A percentile compares a stretch with the other conserved stretches of the same genome.
These are phyloP conservation scores for Stomatorhinus walkeri DNA, from an alignment of 2,797 vertebrate genomes.

Conservation along the genomic window DNA sequence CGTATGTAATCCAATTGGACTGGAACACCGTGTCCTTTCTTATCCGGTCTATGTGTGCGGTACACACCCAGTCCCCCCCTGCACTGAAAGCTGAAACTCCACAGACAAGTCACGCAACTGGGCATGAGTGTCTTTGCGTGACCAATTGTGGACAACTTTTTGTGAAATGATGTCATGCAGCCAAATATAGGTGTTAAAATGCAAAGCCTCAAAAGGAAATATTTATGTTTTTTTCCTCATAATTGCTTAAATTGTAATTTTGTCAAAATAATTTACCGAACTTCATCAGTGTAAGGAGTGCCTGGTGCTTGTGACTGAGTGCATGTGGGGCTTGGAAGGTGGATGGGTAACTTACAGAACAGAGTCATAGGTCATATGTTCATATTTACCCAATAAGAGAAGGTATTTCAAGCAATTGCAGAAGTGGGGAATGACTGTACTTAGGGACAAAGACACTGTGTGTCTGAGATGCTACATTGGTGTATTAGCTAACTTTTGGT, in stretches of 20 bases:
- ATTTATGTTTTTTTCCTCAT: background rate
- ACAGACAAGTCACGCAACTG: background rate
- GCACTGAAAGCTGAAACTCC: background rate
- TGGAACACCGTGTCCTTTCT: background rate
- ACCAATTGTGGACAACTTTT: background rate
- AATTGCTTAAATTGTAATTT: background rate
- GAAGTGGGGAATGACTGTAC: background rate
- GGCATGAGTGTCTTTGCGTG: background rate
- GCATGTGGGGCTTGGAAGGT: background rate
- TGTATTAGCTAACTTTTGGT: background rate
- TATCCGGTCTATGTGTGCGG: background rate
- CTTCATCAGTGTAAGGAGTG: background rate
- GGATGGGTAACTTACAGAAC: background rate
- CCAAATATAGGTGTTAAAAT: background rate
- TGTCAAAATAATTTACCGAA: background rate
- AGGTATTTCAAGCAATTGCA: background rate
- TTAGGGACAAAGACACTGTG: background rate
- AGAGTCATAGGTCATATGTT: background rate
- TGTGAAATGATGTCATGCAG: background rate
- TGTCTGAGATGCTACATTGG: background rate
- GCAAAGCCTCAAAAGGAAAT: background rate
- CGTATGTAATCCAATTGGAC: background rate
- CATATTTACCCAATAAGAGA: background rate
- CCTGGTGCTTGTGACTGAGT: background rate
- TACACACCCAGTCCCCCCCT: background rate